phyloP scores from a whole-genome alignment of 2,113 vertebrate species.

The Hymenochirus boettgeri region DNA sequence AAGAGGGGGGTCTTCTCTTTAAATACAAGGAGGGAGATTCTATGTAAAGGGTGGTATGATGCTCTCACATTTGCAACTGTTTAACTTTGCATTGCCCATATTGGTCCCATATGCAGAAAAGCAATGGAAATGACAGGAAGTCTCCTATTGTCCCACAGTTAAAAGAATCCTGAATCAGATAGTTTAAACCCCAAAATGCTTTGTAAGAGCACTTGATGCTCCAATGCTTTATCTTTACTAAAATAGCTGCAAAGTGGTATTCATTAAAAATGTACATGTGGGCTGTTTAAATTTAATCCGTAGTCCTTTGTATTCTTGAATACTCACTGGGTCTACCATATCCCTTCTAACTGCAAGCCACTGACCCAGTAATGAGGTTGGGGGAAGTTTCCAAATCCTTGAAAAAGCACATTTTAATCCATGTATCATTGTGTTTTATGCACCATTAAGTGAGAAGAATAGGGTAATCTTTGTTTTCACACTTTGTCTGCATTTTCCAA shows the following conservation, averaged over 20 bases:
- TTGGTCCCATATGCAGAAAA: constrained; percentile 80
- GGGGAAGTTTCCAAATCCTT: neutral
- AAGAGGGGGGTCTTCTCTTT: constrained; percentile 60
- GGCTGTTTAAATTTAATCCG: constrained; percentile 46
- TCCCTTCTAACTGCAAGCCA: neutral
- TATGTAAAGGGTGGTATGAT: constrained; percentile 50
- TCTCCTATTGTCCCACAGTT: constrained; percentile 52
- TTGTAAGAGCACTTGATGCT: constrained; percentile 2
- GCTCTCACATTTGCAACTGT: constrained; percentile 65
- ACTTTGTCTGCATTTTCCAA: too few relatives aligned
- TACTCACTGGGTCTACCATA: neutral
- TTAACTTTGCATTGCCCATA: constrained; percentile 74
- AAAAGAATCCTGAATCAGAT: constrained; percentile 52
- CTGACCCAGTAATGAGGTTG: neutral
- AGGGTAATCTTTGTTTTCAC: too few relatives aligned
- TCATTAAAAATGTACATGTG: constrained; percentile 48
- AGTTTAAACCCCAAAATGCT: constrained; percentile 41
- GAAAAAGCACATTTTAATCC: constrained; percentile 2
- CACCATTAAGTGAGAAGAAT: too few relatives aligned
- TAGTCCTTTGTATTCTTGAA: constrained; percentile 44
- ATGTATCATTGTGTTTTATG: too few relatives aligned
- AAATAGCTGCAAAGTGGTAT: constrained; percentile 52
- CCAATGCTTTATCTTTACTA: constrained; percentile 42
- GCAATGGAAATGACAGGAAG: constrained; percentile 72
- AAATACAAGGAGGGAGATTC: constrained; percentile 57